Percentiles rank a stretch among this genome's conserved stretches.
These are phyloP conservation scores for Metaphire vulgaris DNA, from an alignment of 1,140 invertebrate species.

Conservation along the genomic window DNA sequence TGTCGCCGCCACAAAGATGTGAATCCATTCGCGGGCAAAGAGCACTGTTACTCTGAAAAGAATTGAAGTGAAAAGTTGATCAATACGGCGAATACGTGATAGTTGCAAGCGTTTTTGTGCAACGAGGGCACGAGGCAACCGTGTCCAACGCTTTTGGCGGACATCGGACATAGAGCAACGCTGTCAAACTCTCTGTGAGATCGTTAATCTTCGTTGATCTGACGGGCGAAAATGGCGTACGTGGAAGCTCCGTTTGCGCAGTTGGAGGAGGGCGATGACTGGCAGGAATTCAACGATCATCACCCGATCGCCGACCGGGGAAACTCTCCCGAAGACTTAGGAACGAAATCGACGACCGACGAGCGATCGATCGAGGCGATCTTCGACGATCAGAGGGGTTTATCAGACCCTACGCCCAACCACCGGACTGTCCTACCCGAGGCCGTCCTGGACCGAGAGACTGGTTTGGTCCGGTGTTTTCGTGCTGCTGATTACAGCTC, in stretches of 20 bases:
- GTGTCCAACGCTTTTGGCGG: too few species aligned
- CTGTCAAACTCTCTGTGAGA: too few species aligned
- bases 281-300: neutral
- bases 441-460: neutral
- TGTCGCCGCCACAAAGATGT: too few species aligned
- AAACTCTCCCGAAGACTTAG: neutral
- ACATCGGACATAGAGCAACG: too few species aligned
- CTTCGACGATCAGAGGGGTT: neutral
- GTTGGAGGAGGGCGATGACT: neutral
- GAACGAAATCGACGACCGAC: neutral
- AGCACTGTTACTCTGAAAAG: too few species aligned
- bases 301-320: neutral
- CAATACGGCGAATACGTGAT: too few species aligned
- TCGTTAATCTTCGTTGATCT: too few species aligned
- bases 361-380: neutral
- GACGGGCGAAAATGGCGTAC: neutral
- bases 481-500: neutral
- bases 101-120: too few species aligned
- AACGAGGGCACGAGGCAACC: too few species aligned
- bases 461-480: neutral
- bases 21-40: too few species aligned
- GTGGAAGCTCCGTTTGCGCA: neutral
- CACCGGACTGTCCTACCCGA: neutral
- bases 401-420: neutral
- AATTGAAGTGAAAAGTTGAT: too few species aligned